Evolutionary conservation across 2,797 vertebrate genomes (phyloP), one percentile per base, ranked within the genome.

Genomic region (Esox lucius): DNA sequence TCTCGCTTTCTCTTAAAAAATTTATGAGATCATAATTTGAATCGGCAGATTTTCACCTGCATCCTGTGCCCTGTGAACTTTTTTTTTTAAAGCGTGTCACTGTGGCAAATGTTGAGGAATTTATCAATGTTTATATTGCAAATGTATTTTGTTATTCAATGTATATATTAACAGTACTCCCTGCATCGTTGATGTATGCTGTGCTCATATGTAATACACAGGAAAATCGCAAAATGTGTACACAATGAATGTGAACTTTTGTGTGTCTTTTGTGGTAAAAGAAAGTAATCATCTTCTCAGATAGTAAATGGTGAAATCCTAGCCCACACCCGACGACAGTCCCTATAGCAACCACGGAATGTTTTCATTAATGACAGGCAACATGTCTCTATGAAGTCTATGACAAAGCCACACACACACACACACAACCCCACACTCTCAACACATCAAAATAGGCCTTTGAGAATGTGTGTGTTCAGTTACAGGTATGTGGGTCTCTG

Each of bases 11-110:
- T 75, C 68, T 82, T 90, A 90, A 64, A 79, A 87, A 86, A 89
- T 48, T 90, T 89, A 91, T 85, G 83, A 90, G 85, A 12, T 70
- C 86, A 83, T 89, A 84, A 91, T 85, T 86, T 91, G 90, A 85
- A 91, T 88, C 87, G 88, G 89, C 85, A 91, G 73, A 87, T 90
- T 84, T 90, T 90, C 89, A 89, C 88, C 88, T 90, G 81, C 85
- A 73, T 83, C 79, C 81, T 77, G 77, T 81, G 74, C 0, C 11
- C 73, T 74, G 75, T 79, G 85, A 85, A 2, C 9, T 15, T 71
- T 26, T 39, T 39, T 39, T 39, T 39, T 39, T 35, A 39, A 22
- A 68, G 49, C 9, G 31, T 0, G 73, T 79, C 75, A 75, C 64
- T 71, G 46, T 76, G 88, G 86, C 86, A 84, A 82, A 78, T 1